Conservation (phyloP, 2,888 invertebrate species). For the Ormyrus rosae region DNA sequence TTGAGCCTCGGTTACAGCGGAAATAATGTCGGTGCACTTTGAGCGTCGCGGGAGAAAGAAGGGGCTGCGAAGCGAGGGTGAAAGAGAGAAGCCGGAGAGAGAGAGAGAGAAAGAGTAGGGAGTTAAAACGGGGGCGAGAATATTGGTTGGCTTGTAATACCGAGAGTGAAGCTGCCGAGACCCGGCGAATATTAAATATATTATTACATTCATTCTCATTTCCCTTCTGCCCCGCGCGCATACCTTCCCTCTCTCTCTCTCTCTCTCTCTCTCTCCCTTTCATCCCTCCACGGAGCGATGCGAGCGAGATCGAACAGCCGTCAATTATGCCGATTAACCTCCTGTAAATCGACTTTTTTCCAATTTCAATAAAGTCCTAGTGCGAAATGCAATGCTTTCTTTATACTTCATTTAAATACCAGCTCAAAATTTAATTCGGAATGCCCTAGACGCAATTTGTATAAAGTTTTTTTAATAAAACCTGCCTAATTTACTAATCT, state of each 20-base stretch:
- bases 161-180: conserved; percentile 71
- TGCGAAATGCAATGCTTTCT: too few species aligned
- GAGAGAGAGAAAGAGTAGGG: conserved; percentile 49
- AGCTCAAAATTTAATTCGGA: too few species aligned
- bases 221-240: conserved; percentile 67
- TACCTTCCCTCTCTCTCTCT: conserved; percentile 54
- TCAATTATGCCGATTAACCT: background rate
- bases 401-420: too few species aligned
- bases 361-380: too few species aligned
- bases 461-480: too few species aligned
- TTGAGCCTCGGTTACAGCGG: conserved; percentile 63
- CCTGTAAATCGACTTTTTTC: background rate
- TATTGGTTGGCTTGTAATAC: conserved; percentile 75
- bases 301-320: background rate
- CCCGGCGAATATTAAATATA: conserved; percentile 74
- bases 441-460: too few species aligned
- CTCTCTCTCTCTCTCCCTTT: background rate
- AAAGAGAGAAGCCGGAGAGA: conserved; percentile 25
- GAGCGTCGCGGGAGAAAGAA: conserved; percentile 55
- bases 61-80: background rate
- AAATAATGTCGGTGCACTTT: conserved; percentile 71
- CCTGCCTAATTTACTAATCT: too few species aligned
- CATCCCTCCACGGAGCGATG: background rate
- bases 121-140: conserved; percentile 68
- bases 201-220: conserved; percentile 75